Base-by-base conservation (phyloP, 2,888 invertebrate genomes). In the Aelia acuminata region DNA sequence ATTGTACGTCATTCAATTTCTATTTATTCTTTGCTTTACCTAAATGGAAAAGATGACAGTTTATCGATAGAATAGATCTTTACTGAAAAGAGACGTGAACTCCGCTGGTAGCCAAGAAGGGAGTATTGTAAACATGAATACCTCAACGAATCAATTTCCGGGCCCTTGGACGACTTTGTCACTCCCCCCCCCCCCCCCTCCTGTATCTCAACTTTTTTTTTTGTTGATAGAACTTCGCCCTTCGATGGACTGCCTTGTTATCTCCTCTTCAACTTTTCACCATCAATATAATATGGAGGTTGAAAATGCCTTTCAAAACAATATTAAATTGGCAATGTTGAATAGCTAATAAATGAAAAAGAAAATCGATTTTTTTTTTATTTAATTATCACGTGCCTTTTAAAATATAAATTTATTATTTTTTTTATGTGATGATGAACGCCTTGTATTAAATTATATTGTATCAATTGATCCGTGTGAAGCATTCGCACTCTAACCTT, bases 91-190 rank as follows among this genome's bases (percentile, higher is more conserved):
- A 70, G 63, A 70, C 7, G 63, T 70, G 63, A 35, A 31, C 0
- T 18, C 18, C 43, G 7, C 31, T 5, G 22, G 1, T 5, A 11
- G n/a, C 18, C 57, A 4, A 15, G 3, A 31, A n/a, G 11, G 15
- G 5, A 31, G 63, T 18, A 70, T 70, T 70, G 63, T 70, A 70
- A 70, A 70, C 63, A 70, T 31, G 63, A 70, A 70, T 70, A 70
- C 63, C 31, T 70, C 63, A 70, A 70, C 63, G 31, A 70, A 35
- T 70, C 63, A 70, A 70, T 70, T 70, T 70, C 63, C 63, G 31
- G 63, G 15, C 15, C 31, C 20, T 70, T 70, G 18, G 2, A 2
- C 7, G 31, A 35, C 31, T 57, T 63, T 63, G 63, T 53, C 53
- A 53, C 10, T 4, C 20, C n/a, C n/a, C n/a, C n/a, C n/a, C n/a